Percentiles rank a stretch among this genome's conserved stretches.
These are phyloP conservation scores for Globia sparganii DNA, from an alignment of 2,888 invertebrate genomes.

Conservation along the genomic window DNA sequence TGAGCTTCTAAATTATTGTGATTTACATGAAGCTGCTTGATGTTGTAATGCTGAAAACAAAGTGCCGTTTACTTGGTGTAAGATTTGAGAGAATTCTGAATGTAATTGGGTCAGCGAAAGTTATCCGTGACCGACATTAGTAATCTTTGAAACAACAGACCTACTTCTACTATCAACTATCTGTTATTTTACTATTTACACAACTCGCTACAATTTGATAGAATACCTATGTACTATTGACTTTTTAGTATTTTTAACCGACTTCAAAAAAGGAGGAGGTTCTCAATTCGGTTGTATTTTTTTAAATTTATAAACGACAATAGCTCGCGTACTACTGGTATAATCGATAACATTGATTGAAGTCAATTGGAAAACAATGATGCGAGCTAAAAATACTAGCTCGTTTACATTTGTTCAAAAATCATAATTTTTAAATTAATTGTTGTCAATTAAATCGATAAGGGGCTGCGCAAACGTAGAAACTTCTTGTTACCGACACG, in stretches of 20 bases:
- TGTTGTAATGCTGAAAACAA: constrained; percentile 49
- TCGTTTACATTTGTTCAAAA: background rate
- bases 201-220: constrained; percentile 32
- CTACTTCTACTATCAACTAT: constrained; percentile 61
- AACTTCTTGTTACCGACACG: too few relatives aligned
- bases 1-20: constrained; percentile 66
- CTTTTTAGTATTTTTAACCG: constrained; percentile 13
- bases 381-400: constrained; percentile 9
- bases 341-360: background rate
- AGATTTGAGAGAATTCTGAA: constrained; percentile 41
- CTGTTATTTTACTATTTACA: constrained; percentile 46
- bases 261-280: too few relatives aligned
- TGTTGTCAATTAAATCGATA: background rate
- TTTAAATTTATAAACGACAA: background rate
- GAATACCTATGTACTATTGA: background rate
- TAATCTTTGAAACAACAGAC: constrained; percentile 49
- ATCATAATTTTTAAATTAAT: background rate
- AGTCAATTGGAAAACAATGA: constrained; percentile 16
- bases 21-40: constrained; percentile 62
- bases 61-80: constrained; percentile 34
- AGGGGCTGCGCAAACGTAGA: too few relatives aligned
- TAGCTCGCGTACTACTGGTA: background rate
- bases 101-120: constrained; percentile 61
- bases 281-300: too few relatives aligned
- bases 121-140: constrained; percentile 56